Evolutionary conservation across 2,888 invertebrate species (phyloP).

Genomic region (Xestoiulus laeticollis): DNA sequence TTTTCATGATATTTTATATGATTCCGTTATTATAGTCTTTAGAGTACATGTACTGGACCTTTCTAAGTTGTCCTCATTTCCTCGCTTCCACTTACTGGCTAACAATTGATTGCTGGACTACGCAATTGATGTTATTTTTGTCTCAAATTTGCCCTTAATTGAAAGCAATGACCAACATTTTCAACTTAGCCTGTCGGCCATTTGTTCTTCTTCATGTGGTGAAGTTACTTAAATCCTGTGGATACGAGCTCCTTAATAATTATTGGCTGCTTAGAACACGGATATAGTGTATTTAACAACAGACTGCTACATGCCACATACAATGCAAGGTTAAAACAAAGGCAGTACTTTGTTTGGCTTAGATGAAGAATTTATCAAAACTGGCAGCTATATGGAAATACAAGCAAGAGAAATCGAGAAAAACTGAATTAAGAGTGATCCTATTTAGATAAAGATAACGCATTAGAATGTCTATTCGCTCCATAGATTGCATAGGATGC

Average conservation of each 20-base stretch:
- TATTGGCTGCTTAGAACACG: conserved; percentile 27
- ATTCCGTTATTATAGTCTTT: neutral
- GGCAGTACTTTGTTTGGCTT: neutral
- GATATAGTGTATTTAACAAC: neutral
- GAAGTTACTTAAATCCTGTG: conserved; percentile 5
- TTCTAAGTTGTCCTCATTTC: neutral
- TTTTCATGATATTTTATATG: too few species aligned
- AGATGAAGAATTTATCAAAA: neutral
- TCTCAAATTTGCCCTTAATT: conserved; percentile 26
- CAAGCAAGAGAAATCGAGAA: neutral
- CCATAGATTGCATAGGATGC: too few species aligned
- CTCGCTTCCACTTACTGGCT: neutral
- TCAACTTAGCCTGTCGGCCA: neutral
- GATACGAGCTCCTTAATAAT: neutral
- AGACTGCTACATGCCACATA: neutral
- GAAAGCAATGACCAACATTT: conserved; percentile 31
- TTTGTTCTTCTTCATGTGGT: neutral
- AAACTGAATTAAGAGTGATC: neutral
- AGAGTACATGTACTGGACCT: neutral
- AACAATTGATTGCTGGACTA: neutral
- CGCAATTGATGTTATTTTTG: conserved; percentile 30
- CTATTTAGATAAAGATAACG: neutral
- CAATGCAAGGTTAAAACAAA: neutral
- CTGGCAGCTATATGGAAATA: neutral
- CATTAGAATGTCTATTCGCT: neutral